Evolutionary conservation across 2,888 invertebrate genomes (phyloP).

Genomic region (Leptothorax acervorum): DNA sequence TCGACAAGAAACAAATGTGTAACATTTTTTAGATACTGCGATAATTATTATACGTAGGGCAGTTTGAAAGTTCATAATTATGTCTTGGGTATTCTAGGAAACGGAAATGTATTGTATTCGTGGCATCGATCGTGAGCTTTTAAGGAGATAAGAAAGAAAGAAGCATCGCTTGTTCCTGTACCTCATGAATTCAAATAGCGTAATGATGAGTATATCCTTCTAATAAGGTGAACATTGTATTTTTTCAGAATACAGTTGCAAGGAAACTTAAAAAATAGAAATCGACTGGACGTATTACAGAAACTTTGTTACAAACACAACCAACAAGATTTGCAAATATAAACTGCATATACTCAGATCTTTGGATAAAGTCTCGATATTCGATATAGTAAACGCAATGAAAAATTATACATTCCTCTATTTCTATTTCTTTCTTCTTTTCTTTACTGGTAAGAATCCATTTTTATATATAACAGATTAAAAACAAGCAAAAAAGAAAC

Average conservation of each 20-base stretch:
- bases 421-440: neutral
- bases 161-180: neutral
- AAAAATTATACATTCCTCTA: neutral
- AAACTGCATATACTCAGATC: neutral
- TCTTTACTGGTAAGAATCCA: neutral
- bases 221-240: neutral
- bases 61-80: conserved; percentile 13
- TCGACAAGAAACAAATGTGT: neutral
- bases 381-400: neutral
- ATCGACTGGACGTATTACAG: neutral
- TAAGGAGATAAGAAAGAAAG: neutral
- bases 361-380: neutral
- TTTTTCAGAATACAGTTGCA: neutral
- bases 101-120: conserved; percentile 5
- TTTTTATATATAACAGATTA: neutral
- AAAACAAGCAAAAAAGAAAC: neutral
- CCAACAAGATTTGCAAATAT: neutral
- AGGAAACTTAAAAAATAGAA: neutral
- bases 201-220: neutral
- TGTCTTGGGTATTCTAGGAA: neutral
- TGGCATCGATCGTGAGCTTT: neutral
- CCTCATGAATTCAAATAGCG: neutral
- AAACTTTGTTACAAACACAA: neutral
- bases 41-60: neutral
- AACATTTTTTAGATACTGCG: neutral